phyloP scores from a whole-genome alignment of 2,888 invertebrate genomes.

The Drosophila peninsularis region DNA sequence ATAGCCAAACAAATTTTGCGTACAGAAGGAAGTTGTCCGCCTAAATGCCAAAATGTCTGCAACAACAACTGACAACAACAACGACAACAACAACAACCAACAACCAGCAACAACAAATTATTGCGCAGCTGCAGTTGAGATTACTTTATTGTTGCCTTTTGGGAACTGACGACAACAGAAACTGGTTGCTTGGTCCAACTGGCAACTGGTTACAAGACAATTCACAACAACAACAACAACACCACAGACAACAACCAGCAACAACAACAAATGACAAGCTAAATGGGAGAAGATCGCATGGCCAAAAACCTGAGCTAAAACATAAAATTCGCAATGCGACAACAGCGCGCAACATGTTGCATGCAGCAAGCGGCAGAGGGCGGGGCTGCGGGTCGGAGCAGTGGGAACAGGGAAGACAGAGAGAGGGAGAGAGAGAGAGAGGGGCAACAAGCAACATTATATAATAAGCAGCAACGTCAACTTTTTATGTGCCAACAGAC shows the following conservation, averaged over 20 bases:
- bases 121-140: conserved; percentile 34
- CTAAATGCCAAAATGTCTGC: conserved; percentile 44
- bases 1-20: background rate
- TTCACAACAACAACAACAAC: conserved; percentile 17
- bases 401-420: background rate
- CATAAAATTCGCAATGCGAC: conserved; percentile 11
- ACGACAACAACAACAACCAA: conserved; percentile 13
- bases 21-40: conserved; percentile 42
- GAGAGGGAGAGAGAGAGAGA: background rate
- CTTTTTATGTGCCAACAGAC: conserved; percentile 22
- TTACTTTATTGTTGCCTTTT: conserved; percentile 1
- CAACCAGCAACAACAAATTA: conserved; percentile 14
- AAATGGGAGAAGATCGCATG: conserved; percentile 40
- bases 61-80: conserved; percentile 27
- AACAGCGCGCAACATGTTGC: conserved; percentile 49
- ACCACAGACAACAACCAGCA: background rate
- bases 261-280: conserved; percentile 2
- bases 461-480: conserved; percentile 30
- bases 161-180: conserved; percentile 28
- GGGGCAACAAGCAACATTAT: conserved; percentile 33
- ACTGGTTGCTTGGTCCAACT: conserved; percentile 41
- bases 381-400: no score
- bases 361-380: conserved; percentile 8
- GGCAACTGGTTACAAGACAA: conserved; percentile 48
- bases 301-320: conserved; percentile 21